phyloP scores from a whole-genome alignment of 2,888 invertebrate genomes.

The Torymus auratus region DNA sequence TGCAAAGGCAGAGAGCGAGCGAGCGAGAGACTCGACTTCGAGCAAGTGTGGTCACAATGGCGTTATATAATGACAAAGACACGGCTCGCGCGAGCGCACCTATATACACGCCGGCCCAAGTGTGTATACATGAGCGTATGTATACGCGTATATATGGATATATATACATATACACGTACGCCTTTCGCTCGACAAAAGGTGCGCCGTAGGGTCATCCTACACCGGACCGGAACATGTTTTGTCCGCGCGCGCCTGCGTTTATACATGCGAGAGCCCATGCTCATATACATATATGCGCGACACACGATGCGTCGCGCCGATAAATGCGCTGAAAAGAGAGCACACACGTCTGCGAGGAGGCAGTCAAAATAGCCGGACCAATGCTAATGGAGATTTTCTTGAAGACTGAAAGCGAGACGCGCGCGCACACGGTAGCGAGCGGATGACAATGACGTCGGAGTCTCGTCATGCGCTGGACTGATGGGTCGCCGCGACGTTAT shows the following conservation, averaged over 20 bases:
- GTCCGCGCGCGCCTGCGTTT: constrained; percentile 64
- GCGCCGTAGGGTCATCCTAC: constrained; percentile 76
- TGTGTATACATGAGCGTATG: not conserved
- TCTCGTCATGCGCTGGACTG: too few relatives aligned
- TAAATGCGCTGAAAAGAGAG: constrained; percentile 9
- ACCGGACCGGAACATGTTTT: constrained; percentile 77
- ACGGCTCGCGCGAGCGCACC: constrained; percentile 61
- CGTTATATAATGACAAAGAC: constrained; percentile 77
- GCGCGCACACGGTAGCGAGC: not conserved
- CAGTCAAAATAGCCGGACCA: constrained; percentile 38
- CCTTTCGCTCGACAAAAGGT: constrained; percentile 77
- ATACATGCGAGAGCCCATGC: not conserved
- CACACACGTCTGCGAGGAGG: too few relatives aligned
- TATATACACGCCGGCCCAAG: not conserved
- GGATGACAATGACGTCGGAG: not conserved
- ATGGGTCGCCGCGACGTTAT: too few relatives aligned
- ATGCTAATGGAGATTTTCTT: constrained; percentile 39
- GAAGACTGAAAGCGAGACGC: not conserved
- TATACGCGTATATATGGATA: constrained; percentile 61
- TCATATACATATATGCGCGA: not conserved
- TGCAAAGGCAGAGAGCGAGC: constrained; percentile 68
- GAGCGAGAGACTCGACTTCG: constrained; percentile 64
- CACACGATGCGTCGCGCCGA: constrained; percentile 1
- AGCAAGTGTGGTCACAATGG: constrained; percentile 77
- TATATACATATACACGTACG: too few relatives aligned